Percentiles rank a stretch among this genome's conserved stretches.
phyloP scores from a whole-genome alignment of 2,797 vertebrate species.

The Pantherophis vulpinus region DNA sequence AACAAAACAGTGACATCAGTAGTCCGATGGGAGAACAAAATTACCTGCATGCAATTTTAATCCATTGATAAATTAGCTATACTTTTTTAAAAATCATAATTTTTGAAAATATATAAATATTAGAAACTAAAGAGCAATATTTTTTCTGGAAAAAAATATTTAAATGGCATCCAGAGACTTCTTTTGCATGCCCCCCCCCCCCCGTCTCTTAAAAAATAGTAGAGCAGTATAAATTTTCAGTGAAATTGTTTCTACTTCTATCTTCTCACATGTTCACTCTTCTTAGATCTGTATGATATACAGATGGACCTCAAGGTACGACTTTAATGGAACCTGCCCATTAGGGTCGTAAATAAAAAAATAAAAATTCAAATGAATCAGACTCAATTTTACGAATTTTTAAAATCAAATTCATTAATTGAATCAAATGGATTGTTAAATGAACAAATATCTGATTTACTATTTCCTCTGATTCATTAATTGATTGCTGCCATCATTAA shows the following conservation, averaged over 20 bases:
- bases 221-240: background rate
- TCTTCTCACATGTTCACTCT: background rate
- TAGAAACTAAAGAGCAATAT: background rate
- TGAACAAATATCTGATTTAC: background rate
- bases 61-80: background rate
- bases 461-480: too few relatives aligned
- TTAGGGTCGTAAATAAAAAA: too few relatives aligned
- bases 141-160: background rate
- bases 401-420: background rate
- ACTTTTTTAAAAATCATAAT: background rate
- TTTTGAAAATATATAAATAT: background rate
- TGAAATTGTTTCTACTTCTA: background rate
- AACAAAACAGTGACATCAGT: background rate
- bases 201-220: background rate
- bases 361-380: too few relatives aligned
- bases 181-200: background rate
- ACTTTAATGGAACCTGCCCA: too few relatives aligned
- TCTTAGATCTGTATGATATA: background rate
- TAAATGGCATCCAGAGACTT: background rate
- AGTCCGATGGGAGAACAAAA: background rate
- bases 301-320: too few relatives aligned
- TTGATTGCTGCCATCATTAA: background rate
- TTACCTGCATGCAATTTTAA: background rate
- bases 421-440: background rate
- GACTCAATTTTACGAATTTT: too few relatives aligned